phyloP scores from a whole-genome alignment of 1,140 invertebrate genomes.

The Zaprionus vittiger region DNA sequence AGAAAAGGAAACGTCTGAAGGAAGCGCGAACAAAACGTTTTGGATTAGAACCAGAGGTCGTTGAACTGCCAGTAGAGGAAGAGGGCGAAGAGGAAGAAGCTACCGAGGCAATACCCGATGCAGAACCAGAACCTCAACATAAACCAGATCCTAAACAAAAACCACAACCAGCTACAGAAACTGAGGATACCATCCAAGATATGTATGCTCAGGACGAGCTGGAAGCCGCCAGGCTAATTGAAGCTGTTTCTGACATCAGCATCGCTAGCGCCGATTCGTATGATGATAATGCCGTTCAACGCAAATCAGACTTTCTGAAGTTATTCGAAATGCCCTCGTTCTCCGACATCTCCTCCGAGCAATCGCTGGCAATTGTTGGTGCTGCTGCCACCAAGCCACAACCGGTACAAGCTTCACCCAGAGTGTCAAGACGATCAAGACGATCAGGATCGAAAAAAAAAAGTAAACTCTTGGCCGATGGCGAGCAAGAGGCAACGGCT shows the following conservation, averaged over 20 bases:
- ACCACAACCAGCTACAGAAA: neutral
- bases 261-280: neutral
- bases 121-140: neutral
- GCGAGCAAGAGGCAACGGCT: no score
- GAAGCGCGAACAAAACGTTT: neutral
- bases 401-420: neutral
- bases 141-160: neutral
- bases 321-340: conserved; percentile 45
- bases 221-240: neutral
- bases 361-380: neutral
- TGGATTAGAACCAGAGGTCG: neutral
- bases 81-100: neutral
- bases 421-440: neutral
- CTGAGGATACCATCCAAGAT: neutral
- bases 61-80: neutral
- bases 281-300: conserved; percentile 12
- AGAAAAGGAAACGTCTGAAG: neutral
- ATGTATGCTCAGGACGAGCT: neutral
- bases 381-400: no score
- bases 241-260: neutral
- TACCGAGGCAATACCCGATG: no score
- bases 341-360: conserved; percentile 50
- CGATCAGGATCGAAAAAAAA: no score
- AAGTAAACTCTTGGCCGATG: no score
- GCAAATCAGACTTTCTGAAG: conserved; percentile 38